phyloP scores from a whole-genome alignment of 2,113 vertebrate species.

The Suricata suricatta region DNA sequence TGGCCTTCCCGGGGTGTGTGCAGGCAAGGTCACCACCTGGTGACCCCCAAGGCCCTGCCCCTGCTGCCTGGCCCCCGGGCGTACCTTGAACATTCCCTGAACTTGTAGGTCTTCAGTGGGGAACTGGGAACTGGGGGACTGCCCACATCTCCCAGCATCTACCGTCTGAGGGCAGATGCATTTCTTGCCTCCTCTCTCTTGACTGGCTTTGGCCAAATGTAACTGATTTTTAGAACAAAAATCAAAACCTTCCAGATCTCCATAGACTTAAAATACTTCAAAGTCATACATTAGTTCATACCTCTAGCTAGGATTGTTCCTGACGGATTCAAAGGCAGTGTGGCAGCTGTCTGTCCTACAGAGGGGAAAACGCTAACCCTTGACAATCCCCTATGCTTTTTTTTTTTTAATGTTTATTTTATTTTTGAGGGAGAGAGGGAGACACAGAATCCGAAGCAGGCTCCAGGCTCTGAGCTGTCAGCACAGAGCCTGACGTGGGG shows the following conservation, averaged over 20 bases:
- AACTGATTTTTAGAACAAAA: not conserved
- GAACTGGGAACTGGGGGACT: too few relatives aligned
- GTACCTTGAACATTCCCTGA: not conserved
- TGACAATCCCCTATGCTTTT: not conserved
- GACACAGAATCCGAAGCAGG: too few relatives aligned
- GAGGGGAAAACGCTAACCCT: not conserved
- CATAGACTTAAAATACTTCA: not conserved
- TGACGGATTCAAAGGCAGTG: not conserved
- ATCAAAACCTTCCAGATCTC: not conserved
- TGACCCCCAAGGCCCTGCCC: not conserved
- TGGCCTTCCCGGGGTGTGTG: not conserved
- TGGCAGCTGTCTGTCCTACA: not conserved
- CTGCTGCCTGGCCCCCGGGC: not conserved
- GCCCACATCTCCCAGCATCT: not conserved
- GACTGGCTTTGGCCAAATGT: not conserved
- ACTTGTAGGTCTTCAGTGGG: not conserved
- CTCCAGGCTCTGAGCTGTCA: too few relatives aligned
- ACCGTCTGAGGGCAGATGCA: not conserved
- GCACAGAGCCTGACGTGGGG: too few relatives aligned
- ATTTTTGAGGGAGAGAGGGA: too few relatives aligned
- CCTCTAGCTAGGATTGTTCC: not conserved
- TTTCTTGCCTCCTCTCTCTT: not conserved
- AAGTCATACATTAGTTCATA: not conserved
- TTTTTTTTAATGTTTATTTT: too few relatives aligned
- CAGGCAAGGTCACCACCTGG: not conserved